phyloP scores from a whole-genome alignment of 2,797 vertebrate genomes.

The Parambassis ranga region DNA sequence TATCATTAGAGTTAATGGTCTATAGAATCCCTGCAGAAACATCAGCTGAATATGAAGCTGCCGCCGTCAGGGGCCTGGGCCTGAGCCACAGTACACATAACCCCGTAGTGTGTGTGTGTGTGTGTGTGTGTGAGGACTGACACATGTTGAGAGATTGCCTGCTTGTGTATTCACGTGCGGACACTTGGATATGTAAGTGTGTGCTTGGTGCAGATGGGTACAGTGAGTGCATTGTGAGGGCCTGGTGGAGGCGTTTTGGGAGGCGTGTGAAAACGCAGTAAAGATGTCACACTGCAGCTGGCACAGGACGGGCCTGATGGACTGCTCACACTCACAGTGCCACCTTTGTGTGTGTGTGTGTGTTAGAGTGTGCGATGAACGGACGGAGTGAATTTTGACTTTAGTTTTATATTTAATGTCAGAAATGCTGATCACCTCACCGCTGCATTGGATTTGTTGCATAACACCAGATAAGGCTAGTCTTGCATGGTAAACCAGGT shows the following conservation, averaged over 20 bases:
- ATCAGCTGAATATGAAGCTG: constrained; percentile 49
- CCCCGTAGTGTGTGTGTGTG: constrained; percentile 22
- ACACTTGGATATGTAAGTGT: constrained; percentile 38
- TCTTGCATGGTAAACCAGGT: background rate
- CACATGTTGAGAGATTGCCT: constrained; percentile 43
- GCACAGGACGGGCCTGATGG: constrained; percentile 60
- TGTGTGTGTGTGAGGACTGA: constrained; percentile 11
- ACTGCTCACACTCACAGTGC: constrained; percentile 51
- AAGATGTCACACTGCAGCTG: constrained; percentile 75
- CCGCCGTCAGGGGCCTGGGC: constrained; percentile 51
- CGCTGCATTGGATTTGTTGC: constrained; percentile 21
- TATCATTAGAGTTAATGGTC: constrained; percentile 17
- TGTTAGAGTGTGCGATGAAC: constrained; percentile 8
- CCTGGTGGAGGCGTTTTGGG: constrained; percentile 42
- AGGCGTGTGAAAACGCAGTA: constrained; percentile 75
- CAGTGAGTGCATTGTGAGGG: constrained; percentile 71
- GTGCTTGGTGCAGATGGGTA: constrained; percentile 50
- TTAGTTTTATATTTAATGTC: background rate
- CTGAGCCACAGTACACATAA: constrained; percentile 47
- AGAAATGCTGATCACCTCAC: constrained; percentile 10
- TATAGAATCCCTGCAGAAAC: constrained; percentile 28
- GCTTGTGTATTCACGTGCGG: constrained; percentile 27
- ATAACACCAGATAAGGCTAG: constrained; percentile 19
- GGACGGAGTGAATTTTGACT: constrained; percentile 16
- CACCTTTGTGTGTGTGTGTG: constrained; percentile 39